Percentiles rank a stretch among this genome's conserved stretches.
These are phyloP conservation scores for Chalcosyrphus nemorum DNA, from an alignment of 2,888 invertebrate species.

Conservation along the genomic window DNA sequence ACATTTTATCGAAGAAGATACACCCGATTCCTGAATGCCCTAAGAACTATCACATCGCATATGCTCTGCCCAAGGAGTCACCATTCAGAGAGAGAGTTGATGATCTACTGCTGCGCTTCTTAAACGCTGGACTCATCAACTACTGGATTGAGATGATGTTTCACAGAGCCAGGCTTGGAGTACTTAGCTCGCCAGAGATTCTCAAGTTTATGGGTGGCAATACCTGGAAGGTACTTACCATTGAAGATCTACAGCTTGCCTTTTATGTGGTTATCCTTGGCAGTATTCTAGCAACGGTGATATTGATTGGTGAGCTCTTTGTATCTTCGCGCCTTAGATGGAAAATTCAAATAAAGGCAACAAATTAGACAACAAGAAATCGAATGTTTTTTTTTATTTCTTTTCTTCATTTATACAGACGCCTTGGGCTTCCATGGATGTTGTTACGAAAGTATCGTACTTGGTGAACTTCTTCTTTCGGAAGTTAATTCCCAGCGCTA, in stretches of 20 bases:
- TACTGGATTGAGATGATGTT: conserved; percentile 79
- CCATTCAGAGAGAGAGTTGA: conserved; percentile 78
- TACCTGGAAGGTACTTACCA: conserved; percentile 78
- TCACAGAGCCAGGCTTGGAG: conserved; percentile 76
- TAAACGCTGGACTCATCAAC: conserved; percentile 78
- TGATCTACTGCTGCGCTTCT: conserved; percentile 76
- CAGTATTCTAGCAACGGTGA: conserved; percentile 74
- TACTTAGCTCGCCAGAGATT: conserved; percentile 75
- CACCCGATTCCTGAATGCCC: conserved; percentile 81
- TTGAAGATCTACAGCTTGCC: conserved; percentile 80
- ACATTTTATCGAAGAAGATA: conserved; percentile 77
- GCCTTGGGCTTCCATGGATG: conserved; percentile 61
- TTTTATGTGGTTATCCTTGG: conserved; percentile 80
- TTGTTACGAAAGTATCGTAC: conserved; percentile 63
- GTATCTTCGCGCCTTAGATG: background rate
- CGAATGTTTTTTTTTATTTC: conserved; percentile 2
- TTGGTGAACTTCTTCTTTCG: conserved; percentile 55
- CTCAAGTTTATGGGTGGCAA: conserved; percentile 74
- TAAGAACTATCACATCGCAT: conserved; percentile 80
- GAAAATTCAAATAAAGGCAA: background rate
- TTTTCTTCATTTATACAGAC: background rate
- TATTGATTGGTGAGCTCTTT: conserved; percentile 69
- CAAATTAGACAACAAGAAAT: background rate
- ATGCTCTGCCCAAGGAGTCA: conserved; percentile 78
- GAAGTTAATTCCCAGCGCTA: conserved; percentile 56